A percentile compares a stretch with the other conserved stretches of the same genome.
These are phyloP conservation scores for Eristalis intricaria DNA, from an alignment of 2,888 invertebrate genomes.

Conservation along the genomic window DNA sequence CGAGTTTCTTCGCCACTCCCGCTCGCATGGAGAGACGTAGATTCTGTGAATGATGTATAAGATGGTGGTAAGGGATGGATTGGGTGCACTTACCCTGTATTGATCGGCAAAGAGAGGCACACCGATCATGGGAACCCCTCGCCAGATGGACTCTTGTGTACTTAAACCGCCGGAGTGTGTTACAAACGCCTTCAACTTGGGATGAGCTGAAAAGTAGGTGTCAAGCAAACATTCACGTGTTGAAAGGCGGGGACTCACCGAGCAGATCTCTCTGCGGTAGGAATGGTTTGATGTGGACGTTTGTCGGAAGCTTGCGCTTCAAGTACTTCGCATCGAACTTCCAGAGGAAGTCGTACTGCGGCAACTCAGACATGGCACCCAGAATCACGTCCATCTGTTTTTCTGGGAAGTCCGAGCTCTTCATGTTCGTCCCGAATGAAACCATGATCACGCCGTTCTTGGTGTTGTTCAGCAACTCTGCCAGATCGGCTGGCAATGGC, in stretches of 20 bases:
- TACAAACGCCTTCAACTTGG: constrained; percentile 76
- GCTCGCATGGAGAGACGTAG: constrained; percentile 37
- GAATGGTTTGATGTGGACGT: constrained; percentile 66
- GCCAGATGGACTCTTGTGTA: constrained; percentile 76
- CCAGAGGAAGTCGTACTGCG: constrained; percentile 79
- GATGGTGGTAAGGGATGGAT: neutral
- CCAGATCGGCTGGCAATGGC: constrained; percentile 74
- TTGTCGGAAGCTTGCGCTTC: constrained; percentile 71
- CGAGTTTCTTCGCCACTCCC: constrained; percentile 73
- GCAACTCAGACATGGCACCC: constrained; percentile 73
- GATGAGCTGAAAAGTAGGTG: constrained; percentile 71
- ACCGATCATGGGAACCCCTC: constrained; percentile 77
- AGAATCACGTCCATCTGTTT: constrained; percentile 66
- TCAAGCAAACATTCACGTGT: neutral
- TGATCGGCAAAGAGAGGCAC: constrained; percentile 78
- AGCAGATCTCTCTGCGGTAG: constrained; percentile 75
- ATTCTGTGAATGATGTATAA: constrained; percentile 51
- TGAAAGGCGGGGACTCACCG: constrained; percentile 64
- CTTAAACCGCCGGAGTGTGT: constrained; percentile 78
- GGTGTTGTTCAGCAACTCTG: constrained; percentile 75
- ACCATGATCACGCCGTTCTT: constrained; percentile 78
- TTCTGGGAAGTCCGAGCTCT: constrained; percentile 66
- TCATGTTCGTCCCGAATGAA: constrained; percentile 77
- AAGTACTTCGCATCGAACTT: constrained; percentile 75
- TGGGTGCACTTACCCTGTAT: constrained; percentile 62